phyloP scores from a whole-genome alignment of 2,113 vertebrate species.

The Actinemys pallida region DNA sequence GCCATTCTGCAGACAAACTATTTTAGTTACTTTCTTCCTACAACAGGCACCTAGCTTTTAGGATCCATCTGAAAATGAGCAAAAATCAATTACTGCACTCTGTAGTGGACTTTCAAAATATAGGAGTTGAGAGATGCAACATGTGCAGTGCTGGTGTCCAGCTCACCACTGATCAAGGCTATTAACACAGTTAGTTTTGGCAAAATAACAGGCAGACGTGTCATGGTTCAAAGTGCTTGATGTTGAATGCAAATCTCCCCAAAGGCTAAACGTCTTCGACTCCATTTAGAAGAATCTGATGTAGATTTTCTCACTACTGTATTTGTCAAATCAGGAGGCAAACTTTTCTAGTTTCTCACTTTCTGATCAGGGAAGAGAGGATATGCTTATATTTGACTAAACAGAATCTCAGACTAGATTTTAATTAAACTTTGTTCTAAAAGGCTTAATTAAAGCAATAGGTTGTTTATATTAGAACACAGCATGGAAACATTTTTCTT shows the following conservation, averaged over 20 bases:
- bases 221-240: not conserved
- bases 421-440: not conserved
- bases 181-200: not conserved
- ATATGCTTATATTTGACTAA: not conserved
- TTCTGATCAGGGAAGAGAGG: not conserved
- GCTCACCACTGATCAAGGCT: not conserved
- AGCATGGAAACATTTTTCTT: not conserved
- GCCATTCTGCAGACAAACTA: not conserved
- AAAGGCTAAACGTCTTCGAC: not conserved
- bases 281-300: not conserved
- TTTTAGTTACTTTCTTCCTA: not conserved
- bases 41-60: not conserved
- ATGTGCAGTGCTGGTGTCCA: not conserved
- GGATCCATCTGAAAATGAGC: not conserved
- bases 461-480: not conserved
- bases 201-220: not conserved
- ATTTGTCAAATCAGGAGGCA: not conserved
- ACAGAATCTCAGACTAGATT: not conserved
- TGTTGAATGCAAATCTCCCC: not conserved
- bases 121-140: not conserved
- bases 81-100: not conserved
- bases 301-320: not conserved
- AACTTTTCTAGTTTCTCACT: not conserved
- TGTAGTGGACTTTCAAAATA: not conserved
- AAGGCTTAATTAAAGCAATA: not conserved